Conservation (phyloP, 1,140 invertebrate genomes). For the Metaphire vulgaris region DNA sequence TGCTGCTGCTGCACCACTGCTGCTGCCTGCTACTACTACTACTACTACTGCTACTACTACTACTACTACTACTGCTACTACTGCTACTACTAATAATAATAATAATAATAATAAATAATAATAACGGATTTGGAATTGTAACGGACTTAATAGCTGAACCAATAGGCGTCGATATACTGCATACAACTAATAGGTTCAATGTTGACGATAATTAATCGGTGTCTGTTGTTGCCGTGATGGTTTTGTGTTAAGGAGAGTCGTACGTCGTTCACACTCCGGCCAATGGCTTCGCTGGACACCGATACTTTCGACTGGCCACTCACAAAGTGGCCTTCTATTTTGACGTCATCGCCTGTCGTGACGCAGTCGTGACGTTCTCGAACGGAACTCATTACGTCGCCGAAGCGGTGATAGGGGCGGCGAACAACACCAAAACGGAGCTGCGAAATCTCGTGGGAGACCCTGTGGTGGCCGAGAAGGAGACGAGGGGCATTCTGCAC, state of each 20-base stretch:
- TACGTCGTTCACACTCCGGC: background rate
- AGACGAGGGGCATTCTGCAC: slow-evolving; percentile 2
- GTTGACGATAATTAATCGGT: no score
- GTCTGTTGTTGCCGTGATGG: background rate
- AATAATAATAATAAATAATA: background rate
- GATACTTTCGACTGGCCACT: background rate
- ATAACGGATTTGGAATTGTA: background rate
- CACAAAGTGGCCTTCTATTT: background rate
- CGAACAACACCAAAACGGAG: background rate
- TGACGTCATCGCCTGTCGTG: slow-evolving; percentile 2
- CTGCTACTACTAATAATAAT: background rate
- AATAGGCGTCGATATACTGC: background rate
- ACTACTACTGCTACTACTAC: no score
- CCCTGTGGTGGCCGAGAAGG: background rate
- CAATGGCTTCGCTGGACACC: background rate
- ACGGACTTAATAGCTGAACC: no score
- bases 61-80: no score
- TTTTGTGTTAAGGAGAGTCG: background rate
- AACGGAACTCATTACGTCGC: background rate
- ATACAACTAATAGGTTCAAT: no score
- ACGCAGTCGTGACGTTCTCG: slow-evolving; percentile 2
- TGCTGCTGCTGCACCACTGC: no score
- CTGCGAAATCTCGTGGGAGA: background rate
- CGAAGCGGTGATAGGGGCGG: slow-evolving; percentile 9
- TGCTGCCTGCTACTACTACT: no score